A percentile compares a stretch with the other conserved stretches of the same genome.
These are phyloP conservation scores for Choreutis nemorana DNA, from an alignment of 2,888 invertebrate species.

Conservation along the genomic window DNA sequence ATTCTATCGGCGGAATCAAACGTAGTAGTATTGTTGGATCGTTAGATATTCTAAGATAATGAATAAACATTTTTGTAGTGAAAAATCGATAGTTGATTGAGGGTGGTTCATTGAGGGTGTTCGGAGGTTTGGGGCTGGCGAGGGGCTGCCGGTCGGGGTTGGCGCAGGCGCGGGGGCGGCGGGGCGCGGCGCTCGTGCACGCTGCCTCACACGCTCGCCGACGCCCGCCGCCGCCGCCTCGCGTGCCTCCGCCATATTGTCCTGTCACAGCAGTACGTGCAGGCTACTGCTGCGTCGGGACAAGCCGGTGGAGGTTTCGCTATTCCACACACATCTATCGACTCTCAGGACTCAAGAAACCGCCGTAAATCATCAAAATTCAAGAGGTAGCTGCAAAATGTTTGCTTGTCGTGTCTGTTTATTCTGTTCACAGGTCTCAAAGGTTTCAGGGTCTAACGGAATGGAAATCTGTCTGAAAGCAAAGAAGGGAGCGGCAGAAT, in stretches of 20 bases:
- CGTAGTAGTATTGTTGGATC: neutral
- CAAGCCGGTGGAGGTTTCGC: slow-evolving; percentile 67
- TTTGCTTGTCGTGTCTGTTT: slow-evolving; percentile 13
- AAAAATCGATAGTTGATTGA: slow-evolving; percentile 60
- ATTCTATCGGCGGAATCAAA: neutral
- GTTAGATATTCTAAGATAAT: slow-evolving; percentile 16
- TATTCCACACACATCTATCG: slow-evolving; percentile 16
- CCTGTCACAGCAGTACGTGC: slow-evolving; percentile 96
- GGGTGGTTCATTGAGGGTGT: slow-evolving; percentile 54
- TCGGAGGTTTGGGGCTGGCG: slow-evolving; percentile 16
- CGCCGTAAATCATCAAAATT: neutral
- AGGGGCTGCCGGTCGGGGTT: slow-evolving; percentile 20
- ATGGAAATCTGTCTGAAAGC: no score
- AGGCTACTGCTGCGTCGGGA: slow-evolving; percentile 92
- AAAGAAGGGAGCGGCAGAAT: slow-evolving; percentile 11
- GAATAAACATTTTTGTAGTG: slow-evolving; percentile 30
- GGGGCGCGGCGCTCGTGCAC: slow-evolving; percentile 42
- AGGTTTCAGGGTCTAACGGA: no score
- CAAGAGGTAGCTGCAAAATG: neutral
- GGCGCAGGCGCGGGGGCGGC: slow-evolving; percentile 53
- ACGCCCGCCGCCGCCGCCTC: slow-evolving; percentile 37
- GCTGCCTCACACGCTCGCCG: slow-evolving; percentile 63
- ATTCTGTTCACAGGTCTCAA: slow-evolving; percentile 24
- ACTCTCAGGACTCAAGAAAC: neutral
- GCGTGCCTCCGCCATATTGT: slow-evolving; percentile 87